Conservation (phyloP, 2,797 vertebrate genomes). For the Chloroceryle inda region DNA sequence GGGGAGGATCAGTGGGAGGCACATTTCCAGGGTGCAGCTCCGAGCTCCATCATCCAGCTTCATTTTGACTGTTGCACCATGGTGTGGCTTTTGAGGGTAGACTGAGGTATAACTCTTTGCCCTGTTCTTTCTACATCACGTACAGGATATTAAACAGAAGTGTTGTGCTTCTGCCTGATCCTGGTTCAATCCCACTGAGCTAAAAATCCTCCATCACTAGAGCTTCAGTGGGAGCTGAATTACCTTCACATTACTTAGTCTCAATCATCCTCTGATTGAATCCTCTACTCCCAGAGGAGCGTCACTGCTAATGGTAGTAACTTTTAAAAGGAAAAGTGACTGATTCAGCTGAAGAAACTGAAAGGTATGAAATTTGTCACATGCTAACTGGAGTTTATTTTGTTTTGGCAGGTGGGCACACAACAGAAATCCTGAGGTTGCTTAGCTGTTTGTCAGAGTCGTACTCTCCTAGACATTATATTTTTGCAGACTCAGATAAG, state of each 20-base stretch:
- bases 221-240: neutral
- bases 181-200: neutral
- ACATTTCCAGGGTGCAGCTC: neutral
- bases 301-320: neutral
- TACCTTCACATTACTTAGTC: neutral
- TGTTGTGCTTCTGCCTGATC: neutral
- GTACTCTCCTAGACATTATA: slow-evolving; percentile 90
- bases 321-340: neutral
- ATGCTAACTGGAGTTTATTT: neutral
- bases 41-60: neutral
- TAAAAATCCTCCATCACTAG: neutral
- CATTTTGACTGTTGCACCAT: rapidly evolving
- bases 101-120: neutral
- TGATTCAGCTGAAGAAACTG: neutral
- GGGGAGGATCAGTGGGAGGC: neutral
- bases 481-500: slow-evolving; percentile 90
- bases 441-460: slow-evolving; percentile 84
- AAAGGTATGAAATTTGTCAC: neutral
- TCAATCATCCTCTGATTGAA: neutral
- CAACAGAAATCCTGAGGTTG: slow-evolving; percentile 91
- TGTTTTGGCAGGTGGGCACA: slow-evolving; percentile 89
- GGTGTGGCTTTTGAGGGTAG: neutral
- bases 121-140: rapidly evolving
- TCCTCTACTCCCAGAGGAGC: neutral
- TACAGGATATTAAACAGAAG: neutral